A percentile compares a stretch with the other conserved stretches of the same genome.
Conservation (phyloP, 2,113 vertebrate species). For the Muscicapa adusta region DNA sequence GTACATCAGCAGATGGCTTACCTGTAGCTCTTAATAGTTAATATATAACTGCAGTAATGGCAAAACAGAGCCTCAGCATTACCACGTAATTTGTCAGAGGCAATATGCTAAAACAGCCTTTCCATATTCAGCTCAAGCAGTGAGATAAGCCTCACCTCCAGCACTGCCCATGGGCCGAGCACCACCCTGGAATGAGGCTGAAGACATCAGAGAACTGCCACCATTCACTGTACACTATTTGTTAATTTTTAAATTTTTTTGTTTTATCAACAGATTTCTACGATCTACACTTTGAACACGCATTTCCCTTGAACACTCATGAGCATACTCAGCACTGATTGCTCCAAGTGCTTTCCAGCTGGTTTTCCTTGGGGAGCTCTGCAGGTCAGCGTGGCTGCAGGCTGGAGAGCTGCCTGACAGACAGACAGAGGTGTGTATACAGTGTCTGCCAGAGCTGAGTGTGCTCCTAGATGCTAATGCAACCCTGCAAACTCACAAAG, state of each 20-base stretch:
- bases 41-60: conserved; percentile 41
- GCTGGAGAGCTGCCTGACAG: background rate
- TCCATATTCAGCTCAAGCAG: conserved; percentile 31
- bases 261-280: conserved; percentile 45
- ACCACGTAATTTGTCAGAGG: conserved; percentile 40
- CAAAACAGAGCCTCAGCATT: background rate
- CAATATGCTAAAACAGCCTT: conserved; percentile 16
- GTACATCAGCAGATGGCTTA: conserved; percentile 35
- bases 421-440: background rate
- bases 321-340: background rate
- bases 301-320: background rate
- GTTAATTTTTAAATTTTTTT: conserved; percentile 7
- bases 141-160: conserved; percentile 36
- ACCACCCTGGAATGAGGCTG: conserved; percentile 37
- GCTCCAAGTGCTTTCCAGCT: background rate
- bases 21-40: conserved; percentile 52
- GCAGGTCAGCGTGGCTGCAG: background rate
- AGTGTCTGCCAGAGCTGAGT: background rate
- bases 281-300: conserved; percentile 24
- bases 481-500: background rate
- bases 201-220: conserved; percentile 4
- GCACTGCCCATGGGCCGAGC: background rate
- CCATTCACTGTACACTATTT: background rate
- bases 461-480: background rate
- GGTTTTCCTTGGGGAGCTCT: background rate